Base-by-base conservation (phyloP, 2,888 invertebrate genomes). In the Boloria selene region DNA sequence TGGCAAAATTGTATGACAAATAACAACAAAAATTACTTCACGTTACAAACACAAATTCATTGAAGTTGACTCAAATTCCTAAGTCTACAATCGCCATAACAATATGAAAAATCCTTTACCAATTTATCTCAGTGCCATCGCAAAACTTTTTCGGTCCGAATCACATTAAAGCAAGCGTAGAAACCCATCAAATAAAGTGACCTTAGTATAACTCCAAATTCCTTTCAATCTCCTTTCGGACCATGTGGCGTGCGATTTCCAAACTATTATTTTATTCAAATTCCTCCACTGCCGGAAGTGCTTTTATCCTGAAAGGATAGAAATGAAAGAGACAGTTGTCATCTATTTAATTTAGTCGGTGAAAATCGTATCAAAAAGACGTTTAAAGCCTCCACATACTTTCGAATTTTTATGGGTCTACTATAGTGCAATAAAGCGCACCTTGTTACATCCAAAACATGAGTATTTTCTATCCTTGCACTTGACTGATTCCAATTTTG, bases 231-330 rank as follows among this genome's bases (percentile, higher is more conserved):
- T 69, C 74, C 77, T 79, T 74, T 77, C 65, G 76, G 64, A 72
- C 78, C 79, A 81, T 80, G 76, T 78, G 79, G 77, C 75, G 76
- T 78, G 75, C 81, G 80, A 79, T 79, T 81, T 73, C 76, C 73
- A 75, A 83, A 86, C 85, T 87, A 87, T 86, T 86, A 87, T 88
- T 86, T 87, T 87, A 88, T 87, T 87, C 85, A 87, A 87, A 87
- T 86, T 79, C 77, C 62, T 67, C 55, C 67, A 64, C 73, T 71
- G 69, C 72, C 61, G 66, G 52, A 65, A 65, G 68, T 67, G 70
- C 80, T 77, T 83, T 85, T 65, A 72, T 68, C 77, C 73, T 73
- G 70, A 65, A 71, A 68, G 64, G 70, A 65, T 69, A 68, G 64
- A 75, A 76, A 80, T 79, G 74, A 78, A 69, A 70, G 68, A 67